Evolutionary conservation across 30 jellyfish, hydroid and myxozoan species (phyloP).

Genomic region (Mastigias papua): DNA sequence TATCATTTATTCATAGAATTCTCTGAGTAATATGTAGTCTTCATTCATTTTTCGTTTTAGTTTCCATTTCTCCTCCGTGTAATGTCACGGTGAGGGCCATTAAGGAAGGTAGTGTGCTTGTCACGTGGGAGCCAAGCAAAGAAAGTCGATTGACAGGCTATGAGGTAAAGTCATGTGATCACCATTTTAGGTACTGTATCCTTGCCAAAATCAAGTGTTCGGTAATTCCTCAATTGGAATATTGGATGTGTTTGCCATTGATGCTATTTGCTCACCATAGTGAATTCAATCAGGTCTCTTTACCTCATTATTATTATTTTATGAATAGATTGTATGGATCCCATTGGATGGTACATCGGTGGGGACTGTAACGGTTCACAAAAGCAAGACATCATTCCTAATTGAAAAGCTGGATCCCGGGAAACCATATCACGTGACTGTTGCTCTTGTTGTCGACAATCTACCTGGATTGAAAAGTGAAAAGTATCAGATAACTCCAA

Average conservation of each 20-base stretch:
- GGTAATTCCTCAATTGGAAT: no score
- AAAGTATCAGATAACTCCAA: slow-evolving; percentile 51
- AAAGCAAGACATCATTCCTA: slow-evolving; percentile 48
- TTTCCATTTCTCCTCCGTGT: slow-evolving; percentile 74
- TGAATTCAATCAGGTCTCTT: neutral
- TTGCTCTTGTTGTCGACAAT: slow-evolving; percentile 58
- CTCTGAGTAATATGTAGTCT: no score
- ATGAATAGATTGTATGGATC: slow-evolving; percentile 64
- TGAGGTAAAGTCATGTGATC: slow-evolving; percentile 37
- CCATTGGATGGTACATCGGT: slow-evolving; percentile 53
- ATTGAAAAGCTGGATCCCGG: slow-evolving; percentile 59
- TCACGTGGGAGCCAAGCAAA: slow-evolving; percentile 77
- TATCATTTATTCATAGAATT: no score
- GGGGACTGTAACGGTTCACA: slow-evolving; percentile 55
- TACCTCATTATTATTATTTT: neutral
- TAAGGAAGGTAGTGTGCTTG: slow-evolving; percentile 64
- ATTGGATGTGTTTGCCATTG: neutral
- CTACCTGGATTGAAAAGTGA: slow-evolving; percentile 66
- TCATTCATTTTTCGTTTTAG: no score
- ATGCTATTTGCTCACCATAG: neutral
- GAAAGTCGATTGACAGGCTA: slow-evolving; percentile 56
- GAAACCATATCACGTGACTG: slow-evolving; percentile 70
- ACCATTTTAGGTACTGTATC: neutral
- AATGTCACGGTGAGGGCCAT: slow-evolving; percentile 60
- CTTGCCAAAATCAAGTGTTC: neutral